Conservation (phyloP, 92 coral and sea anemone species). For the Actinernus sp. region DNA sequence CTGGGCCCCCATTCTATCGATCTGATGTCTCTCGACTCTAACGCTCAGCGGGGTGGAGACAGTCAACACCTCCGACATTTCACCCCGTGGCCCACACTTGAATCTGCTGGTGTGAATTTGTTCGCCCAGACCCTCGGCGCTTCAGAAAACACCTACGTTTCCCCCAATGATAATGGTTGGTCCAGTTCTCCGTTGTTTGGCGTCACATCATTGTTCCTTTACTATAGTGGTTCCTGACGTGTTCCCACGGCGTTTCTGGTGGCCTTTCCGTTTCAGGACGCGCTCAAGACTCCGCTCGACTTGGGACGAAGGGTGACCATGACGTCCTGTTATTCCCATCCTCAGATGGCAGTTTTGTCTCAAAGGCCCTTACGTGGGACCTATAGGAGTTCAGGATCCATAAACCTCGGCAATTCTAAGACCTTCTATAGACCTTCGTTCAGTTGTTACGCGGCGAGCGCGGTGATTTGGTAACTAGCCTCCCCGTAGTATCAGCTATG, state of each 20-base stretch:
- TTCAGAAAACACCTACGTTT: neutral
- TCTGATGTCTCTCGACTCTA: constrained; percentile 56
- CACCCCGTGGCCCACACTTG: constrained; percentile 51
- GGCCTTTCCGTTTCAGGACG: constrained; percentile 34
- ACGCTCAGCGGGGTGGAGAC: constrained; percentile 26
- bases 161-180: neutral
- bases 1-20: constrained; percentile 37
- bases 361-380: constrained; percentile 36
- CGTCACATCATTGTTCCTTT: neutral
- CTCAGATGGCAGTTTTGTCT: constrained; percentile 5
- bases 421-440: too few species aligned
- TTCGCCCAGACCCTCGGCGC: neutral
- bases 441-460: too few species aligned
- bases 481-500: too few species aligned
- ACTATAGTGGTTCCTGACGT: constrained; percentile 1
- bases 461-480: too few species aligned
- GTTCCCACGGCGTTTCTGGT: constrained; percentile 1
- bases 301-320: constrained; percentile 24
- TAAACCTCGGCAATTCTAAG: too few species aligned
- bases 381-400: constrained; percentile 44
- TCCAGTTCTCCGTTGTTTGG: neutral
- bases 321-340: constrained; percentile 31
- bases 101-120: neutral
- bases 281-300: constrained; percentile 25
- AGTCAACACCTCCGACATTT: constrained; percentile 28